Conservation (phyloP, 2,888 invertebrate species). For the Scelioninae gen. 1 region DNA sequence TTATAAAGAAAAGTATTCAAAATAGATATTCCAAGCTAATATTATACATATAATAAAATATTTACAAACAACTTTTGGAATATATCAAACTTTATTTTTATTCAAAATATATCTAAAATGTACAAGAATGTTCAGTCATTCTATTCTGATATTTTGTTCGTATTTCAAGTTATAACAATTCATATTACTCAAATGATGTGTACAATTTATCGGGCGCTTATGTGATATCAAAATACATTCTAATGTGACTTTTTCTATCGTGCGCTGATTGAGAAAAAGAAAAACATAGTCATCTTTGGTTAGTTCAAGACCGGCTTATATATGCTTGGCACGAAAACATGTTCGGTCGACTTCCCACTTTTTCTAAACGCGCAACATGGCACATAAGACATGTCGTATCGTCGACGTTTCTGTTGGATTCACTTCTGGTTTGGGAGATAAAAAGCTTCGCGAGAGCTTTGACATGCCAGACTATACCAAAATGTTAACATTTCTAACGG, state of each 20-base stretch:
- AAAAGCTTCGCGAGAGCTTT: slow-evolving; percentile 63
- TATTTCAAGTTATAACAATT: too few relatives aligned
- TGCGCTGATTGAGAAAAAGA: slow-evolving; percentile 42
- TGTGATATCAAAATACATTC: slow-evolving; percentile 2
- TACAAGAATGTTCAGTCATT: too few relatives aligned
- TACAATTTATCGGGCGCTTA: background rate
- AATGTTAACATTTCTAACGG: slow-evolving; percentile 48
- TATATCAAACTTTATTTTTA: background rate
- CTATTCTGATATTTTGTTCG: too few relatives aligned
- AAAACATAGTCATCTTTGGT: slow-evolving; percentile 44
- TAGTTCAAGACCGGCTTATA: slow-evolving; percentile 54
- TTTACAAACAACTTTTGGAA: background rate
- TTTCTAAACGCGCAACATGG: slow-evolving; percentile 66
- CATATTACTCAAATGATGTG: too few relatives aligned
- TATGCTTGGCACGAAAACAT: slow-evolving; percentile 62
- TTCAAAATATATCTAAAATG: too few relatives aligned
- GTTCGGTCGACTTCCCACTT: slow-evolving; percentile 61
- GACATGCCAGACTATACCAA: slow-evolving; percentile 45
- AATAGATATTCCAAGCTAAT: too few relatives aligned
- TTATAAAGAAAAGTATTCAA: too few relatives aligned
- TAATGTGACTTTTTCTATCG: background rate
- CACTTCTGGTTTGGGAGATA: slow-evolving; percentile 64
- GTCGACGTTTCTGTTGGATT: slow-evolving; percentile 66
- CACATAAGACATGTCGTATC: slow-evolving; percentile 66
- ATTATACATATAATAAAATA: too few relatives aligned